Evolutionary conservation across 2,113 vertebrate species (phyloP).

Genomic region (Cettia cetti): DNA sequence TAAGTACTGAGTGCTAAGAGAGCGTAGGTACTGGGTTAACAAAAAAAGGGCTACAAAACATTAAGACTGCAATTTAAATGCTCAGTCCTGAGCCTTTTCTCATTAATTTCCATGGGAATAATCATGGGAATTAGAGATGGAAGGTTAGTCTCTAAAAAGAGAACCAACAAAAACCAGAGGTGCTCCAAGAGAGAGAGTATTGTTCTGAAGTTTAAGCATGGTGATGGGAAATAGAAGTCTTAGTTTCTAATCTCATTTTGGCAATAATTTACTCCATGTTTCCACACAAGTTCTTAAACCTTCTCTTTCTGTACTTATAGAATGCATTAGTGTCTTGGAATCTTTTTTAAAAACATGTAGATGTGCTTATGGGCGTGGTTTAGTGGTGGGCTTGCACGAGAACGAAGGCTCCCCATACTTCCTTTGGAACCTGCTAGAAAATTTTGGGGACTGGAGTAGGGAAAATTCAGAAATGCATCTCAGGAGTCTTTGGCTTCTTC

Average conservation of each 20-base stretch:
- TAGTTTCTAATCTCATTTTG: background rate
- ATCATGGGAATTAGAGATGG: background rate
- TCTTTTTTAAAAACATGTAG: background rate
- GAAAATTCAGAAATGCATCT: background rate
- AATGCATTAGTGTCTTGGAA: background rate
- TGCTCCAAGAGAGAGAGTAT: background rate
- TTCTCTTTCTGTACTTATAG: background rate
- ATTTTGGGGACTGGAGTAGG: background rate
- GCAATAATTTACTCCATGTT: background rate
- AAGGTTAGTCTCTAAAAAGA: background rate
- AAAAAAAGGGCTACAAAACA: background rate
- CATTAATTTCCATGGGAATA: background rate
- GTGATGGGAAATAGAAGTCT: background rate
- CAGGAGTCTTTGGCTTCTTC: background rate
- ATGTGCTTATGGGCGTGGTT: background rate
- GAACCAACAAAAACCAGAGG: background rate
- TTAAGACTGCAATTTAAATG: background rate
- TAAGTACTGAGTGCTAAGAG: background rate
- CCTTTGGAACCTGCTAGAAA: background rate
- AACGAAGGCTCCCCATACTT: background rate
- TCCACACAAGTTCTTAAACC: background rate
- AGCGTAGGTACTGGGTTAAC: background rate
- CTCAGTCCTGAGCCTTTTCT: background rate
- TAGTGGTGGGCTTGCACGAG: background rate
- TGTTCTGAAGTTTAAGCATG: background rate